Conservation (phyloP, 2,113 vertebrate genomes). For the Quiscalus mexicanus region DNA sequence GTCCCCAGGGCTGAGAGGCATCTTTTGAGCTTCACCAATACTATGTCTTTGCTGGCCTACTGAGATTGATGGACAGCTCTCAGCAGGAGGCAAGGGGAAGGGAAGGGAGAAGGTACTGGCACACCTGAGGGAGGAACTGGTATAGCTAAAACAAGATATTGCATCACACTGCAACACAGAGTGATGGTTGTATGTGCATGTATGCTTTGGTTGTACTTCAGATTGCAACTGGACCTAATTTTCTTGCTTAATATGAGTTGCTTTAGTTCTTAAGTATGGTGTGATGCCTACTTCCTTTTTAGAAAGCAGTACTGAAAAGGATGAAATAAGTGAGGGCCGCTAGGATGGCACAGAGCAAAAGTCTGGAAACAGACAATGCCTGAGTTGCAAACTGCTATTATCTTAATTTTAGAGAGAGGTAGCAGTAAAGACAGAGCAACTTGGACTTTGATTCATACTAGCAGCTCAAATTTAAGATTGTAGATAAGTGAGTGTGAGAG, state of each 20-base stretch:
- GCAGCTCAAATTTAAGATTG: not conserved
- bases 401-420: not conserved
- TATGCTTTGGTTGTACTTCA: not conserved
- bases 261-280: not conserved
- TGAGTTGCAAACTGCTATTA: not conserved
- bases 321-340: not conserved
- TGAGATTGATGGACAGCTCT: too few relatives aligned
- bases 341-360: not conserved
- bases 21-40: too few relatives aligned
- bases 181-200: not conserved
- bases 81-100: too few relatives aligned
- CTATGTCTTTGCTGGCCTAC: too few relatives aligned
- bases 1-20: too few relatives aligned
- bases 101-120: too few relatives aligned
- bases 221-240: not conserved
- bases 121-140: too few relatives aligned
- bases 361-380: not conserved
- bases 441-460: slow-evolving; percentile 1
- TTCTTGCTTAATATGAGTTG: not conserved
- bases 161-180: not conserved
- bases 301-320: not conserved
- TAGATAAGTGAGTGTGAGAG: slow-evolving; percentile 23
- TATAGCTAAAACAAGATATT: too few relatives aligned
- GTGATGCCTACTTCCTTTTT: not conserved
- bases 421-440: not conserved